Percentiles rank a stretch among this genome's conserved stretches.
phyloP scores from a whole-genome alignment of 2,888 invertebrate genomes.

The Anodontia alba region DNA sequence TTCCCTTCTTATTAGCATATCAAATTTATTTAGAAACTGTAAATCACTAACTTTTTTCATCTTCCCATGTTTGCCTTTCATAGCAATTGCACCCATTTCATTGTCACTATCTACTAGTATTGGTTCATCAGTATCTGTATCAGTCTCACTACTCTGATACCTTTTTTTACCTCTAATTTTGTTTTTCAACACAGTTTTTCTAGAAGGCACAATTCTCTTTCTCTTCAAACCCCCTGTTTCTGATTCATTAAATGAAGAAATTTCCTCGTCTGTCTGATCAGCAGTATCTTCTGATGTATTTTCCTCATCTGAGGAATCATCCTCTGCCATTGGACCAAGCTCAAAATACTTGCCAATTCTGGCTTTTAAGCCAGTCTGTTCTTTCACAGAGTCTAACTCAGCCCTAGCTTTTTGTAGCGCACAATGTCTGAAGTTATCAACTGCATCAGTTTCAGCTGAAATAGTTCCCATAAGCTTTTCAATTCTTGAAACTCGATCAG shows the following conservation, averaged over 20 bases:
- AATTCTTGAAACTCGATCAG: neutral
- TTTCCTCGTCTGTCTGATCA: neutral
- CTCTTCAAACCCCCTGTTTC: neutral
- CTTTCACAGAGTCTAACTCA: slow-evolving; percentile 3
- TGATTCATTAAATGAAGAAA: neutral
- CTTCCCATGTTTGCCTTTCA: neutral
- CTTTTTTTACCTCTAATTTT: neutral
- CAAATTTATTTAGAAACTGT: slow-evolving; percentile 4
- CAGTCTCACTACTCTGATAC: neutral
- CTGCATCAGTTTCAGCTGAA: neutral
- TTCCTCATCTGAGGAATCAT: neutral
- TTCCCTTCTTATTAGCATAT: slow-evolving; percentile 6
- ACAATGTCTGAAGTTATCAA: neutral
- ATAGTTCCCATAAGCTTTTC: slow-evolving; percentile 11
- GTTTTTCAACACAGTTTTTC: neutral
- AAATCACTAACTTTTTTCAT: neutral
- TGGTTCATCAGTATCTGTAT: neutral
- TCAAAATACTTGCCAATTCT: no score
- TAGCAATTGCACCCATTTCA: neutral
- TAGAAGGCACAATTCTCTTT: neutral
- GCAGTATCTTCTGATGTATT: neutral
- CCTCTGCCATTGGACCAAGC: no score
- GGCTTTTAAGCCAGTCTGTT: neutral
- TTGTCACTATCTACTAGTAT: neutral
- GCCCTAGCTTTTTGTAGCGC: slow-evolving; percentile 1